phyloP scores from a whole-genome alignment of 2,113 vertebrate genomes.

The Hucho hucho region DNA sequence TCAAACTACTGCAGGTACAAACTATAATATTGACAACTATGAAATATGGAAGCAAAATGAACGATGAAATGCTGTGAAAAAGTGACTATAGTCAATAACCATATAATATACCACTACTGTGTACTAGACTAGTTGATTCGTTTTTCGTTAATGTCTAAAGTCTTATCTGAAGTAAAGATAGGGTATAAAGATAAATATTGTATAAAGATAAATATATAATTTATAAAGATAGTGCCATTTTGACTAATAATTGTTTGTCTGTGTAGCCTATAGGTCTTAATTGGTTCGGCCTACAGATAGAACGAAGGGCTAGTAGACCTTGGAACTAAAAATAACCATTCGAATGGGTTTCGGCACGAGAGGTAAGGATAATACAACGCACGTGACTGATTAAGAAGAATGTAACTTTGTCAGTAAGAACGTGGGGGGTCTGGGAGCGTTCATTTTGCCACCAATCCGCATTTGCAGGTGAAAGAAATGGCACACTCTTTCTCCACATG shows the following conservation, averaged over 20 bases:
- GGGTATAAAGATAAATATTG: too few relatives aligned
- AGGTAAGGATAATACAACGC: slow-evolving; percentile 30
- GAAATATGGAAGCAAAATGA: too few relatives aligned
- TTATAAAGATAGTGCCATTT: neutral
- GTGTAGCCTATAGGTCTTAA: neutral
- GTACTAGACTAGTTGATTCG: too few relatives aligned
- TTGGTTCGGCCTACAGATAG: neutral
- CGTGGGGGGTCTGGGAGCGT: slow-evolving; percentile 72
- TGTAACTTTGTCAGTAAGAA: slow-evolving; percentile 13
- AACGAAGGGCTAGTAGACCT: too few relatives aligned
- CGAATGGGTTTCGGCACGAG: slow-evolving; percentile 22
- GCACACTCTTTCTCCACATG: slow-evolving; percentile 87
- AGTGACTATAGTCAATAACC: too few relatives aligned
- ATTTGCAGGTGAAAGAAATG: slow-evolving; percentile 95
- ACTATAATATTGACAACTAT: too few relatives aligned
- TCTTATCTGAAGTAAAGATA: too few relatives aligned
- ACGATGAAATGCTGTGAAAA: too few relatives aligned
- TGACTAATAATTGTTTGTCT: neutral
- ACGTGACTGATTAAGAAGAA: slow-evolving; percentile 57
- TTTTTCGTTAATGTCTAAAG: too few relatives aligned
- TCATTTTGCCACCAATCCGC: slow-evolving; percentile 83
- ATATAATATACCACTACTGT: too few relatives aligned
- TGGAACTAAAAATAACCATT: slow-evolving; percentile 24
- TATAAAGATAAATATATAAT: too few relatives aligned
- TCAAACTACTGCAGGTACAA: too few relatives aligned